These are phyloP conservation scores for Lophochroa leadbeateri DNA, from an alignment of 2,113 vertebrate genomes.

Conservation along the genomic window DNA sequence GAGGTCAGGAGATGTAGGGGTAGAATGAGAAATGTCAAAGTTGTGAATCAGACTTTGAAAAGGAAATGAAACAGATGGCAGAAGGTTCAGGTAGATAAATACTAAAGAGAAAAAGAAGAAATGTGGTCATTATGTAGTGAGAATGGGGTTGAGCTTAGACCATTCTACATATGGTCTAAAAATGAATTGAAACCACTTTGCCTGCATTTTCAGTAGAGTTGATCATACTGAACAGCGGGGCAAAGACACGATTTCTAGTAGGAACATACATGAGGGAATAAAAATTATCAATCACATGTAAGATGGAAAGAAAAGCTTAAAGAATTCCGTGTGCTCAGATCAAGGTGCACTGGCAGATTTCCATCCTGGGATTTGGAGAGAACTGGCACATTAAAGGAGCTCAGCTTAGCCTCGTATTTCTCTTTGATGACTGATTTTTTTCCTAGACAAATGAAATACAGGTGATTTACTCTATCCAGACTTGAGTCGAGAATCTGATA, in stretches of 20 bases:
- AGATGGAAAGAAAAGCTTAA: conserved; percentile 33
- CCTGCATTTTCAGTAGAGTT: not conserved
- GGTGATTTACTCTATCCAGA: conserved; percentile 14
- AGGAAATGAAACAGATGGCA: conserved; percentile 26
- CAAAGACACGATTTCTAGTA: not conserved
- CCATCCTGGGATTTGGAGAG: conserved; percentile 49
- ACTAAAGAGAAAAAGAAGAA: not conserved
- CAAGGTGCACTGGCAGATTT: conserved; percentile 57
- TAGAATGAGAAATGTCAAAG: not conserved
- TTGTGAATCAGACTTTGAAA: conserved; percentile 14
- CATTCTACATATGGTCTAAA: not conserved
- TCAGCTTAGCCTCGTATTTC: conserved; percentile 48
- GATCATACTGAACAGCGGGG: not conserved
- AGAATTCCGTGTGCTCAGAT: conserved; percentile 15
- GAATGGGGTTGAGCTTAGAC: not conserved
- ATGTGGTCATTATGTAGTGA: not conserved
- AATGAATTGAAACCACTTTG: not conserved
- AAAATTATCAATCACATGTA: conserved; percentile 1
- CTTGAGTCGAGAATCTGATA: not conserved
- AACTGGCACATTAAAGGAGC: conserved; percentile 43
- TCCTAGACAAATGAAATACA: conserved; percentile 39
- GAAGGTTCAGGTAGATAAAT: conserved; percentile 10
- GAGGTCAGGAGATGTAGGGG: not conserved
- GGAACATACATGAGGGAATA: not conserved
- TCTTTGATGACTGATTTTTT: conserved; percentile 45